Evolutionary conservation across 2,113 vertebrate genomes (phyloP).

Genomic region (Rhea pennata): DNA sequence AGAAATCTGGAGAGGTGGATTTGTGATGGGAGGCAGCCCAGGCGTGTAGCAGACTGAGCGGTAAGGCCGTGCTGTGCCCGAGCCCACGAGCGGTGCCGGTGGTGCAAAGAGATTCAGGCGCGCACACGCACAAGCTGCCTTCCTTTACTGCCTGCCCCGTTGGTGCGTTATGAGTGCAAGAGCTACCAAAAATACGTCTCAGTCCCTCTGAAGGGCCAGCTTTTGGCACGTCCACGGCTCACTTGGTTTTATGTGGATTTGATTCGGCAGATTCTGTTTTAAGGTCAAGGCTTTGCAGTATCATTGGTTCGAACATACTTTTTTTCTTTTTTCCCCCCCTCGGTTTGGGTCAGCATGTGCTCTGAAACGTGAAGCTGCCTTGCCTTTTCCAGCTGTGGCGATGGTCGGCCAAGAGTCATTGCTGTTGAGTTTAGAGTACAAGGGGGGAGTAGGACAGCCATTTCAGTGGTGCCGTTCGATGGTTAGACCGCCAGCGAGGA

Average conservation of each 20-base stretch:
- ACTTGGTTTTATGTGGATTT: neutral
- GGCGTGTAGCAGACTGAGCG: neutral
- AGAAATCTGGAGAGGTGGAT: neutral
- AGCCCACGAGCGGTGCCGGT: neutral
- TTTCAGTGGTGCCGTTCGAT: too few species aligned
- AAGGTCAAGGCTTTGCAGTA: neutral
- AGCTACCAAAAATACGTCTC: neutral
- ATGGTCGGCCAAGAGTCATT: neutral
- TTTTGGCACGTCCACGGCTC: neutral
- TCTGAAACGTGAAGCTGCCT: neutral
- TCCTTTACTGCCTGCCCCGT: neutral
- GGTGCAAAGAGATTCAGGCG: neutral
- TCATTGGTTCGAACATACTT: neutral
- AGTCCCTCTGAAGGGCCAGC: too few species aligned
- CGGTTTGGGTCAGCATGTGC: neutral
- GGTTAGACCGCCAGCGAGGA: too few species aligned
- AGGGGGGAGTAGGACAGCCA: neutral
- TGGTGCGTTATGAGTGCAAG: neutral
- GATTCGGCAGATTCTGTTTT: neutral
- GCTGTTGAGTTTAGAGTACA: neutral
- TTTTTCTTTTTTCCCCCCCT: neutral
- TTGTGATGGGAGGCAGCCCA: neutral
- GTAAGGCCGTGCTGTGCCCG: neutral
- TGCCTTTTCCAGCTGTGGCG: too few species aligned
- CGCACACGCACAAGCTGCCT: neutral